These are phyloP conservation scores for Crotophaga sulcirostris DNA, from an alignment of 2,113 vertebrate species.

Conservation along the genomic window DNA sequence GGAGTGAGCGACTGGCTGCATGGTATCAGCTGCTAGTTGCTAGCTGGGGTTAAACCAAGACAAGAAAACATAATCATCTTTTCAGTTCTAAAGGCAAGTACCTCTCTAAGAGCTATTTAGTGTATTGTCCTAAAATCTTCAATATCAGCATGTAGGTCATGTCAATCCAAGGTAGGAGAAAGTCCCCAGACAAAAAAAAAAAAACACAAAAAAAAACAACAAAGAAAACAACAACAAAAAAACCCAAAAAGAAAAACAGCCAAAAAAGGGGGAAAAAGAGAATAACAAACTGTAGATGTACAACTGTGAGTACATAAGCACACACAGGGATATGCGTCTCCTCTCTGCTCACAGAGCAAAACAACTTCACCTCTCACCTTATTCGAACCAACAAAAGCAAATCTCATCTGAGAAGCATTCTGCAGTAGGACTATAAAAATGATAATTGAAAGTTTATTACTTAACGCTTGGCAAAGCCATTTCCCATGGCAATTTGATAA, in stretches of 20 bases:
- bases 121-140: constrained; percentile 16
- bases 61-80: background rate
- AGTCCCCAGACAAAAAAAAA: background rate
- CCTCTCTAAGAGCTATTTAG: background rate
- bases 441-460: constrained; percentile 62
- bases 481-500: constrained; percentile 55
- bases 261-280: rapidly evolving
- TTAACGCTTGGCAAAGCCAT: constrained; percentile 19
- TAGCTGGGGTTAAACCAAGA: no score
- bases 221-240: background rate
- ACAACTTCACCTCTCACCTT: background rate
- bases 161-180: background rate
- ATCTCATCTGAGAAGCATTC: background rate
- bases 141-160: background rate
- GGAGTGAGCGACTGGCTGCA: no score
- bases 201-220: background rate
- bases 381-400: constrained; percentile 9
- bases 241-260: background rate
- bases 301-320: background rate
- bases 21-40: no score
- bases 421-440: background rate
- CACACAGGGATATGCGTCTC: background rate
- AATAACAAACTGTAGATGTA: background rate
- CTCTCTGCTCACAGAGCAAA: background rate
- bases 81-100: background rate